Evolutionary conservation across 2,888 invertebrate genomes (phyloP), one percentile per base, ranked within the genome.

Genomic region (Zygogramma bicolorata): DNA sequence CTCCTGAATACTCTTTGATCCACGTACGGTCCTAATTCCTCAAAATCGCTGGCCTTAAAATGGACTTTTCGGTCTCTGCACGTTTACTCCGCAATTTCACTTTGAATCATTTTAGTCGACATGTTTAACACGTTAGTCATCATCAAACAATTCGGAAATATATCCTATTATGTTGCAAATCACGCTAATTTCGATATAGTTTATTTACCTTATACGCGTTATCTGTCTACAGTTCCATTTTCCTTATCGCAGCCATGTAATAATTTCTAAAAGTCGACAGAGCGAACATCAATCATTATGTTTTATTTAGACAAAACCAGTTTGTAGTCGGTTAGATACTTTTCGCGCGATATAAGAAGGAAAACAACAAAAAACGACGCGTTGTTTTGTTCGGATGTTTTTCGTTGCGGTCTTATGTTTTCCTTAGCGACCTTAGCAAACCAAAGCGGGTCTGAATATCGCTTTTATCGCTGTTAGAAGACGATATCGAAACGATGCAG

Each of bases 211-310:
- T 15, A 25, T 6, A 53, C 1, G 15, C 10, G 53, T 53, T 53
- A 53, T 53, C 53, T 53, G 6, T 53, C 22, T 27, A 53, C 53
- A 53, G 53, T 53, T n/a, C 53, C 27, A 53, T 53, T 53, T 27
- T 53, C 13, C 53, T 53, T 53, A 53, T 53, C 53, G 53, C 53
- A 53, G n/a, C 25, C 27, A n/a, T 15, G 53, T 53, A 53, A 22
- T 53, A 27, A 53, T 25, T 25, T 53, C 27, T 53, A 27, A 53
- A 53, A 25, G 25, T 42, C n/a, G 42, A 42, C 42, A 42, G 15
- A 13, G 22, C 53, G 27, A 22, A 6, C 53, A 27, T 20, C 10
- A 53, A 53, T 10, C 25, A n/a, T 53, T 53, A 53, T 13, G 27
- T 53, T 53, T 25, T 10, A 53, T 53, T 53, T 53, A 27, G 53